These are phyloP conservation scores for Pocillopora grandis DNA, from an alignment of 92 coral and sea anemone genomes.

Conservation along the genomic window DNA sequence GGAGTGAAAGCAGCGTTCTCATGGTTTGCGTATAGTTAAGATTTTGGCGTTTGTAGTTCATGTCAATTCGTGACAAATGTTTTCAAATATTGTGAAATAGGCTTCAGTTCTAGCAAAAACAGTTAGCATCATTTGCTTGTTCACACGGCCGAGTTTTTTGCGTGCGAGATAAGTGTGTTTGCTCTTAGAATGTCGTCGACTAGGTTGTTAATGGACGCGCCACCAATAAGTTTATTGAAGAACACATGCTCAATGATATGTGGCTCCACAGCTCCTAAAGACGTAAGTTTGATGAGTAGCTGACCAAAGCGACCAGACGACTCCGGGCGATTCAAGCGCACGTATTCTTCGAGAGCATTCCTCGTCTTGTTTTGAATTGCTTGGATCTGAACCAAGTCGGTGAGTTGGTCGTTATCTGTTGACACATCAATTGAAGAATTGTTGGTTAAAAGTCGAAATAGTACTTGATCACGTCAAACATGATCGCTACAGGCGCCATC, in stretches of 20 bases:
- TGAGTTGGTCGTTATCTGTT: conserved; percentile 88
- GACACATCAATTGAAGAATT: background rate
- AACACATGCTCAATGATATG: conserved; percentile 86
- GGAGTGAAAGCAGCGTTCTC: too few species aligned
- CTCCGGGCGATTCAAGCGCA: conserved; percentile 66
- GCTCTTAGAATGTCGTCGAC: conserved; percentile 90
- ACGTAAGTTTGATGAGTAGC: conserved; percentile 75
- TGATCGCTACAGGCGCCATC: background rate
- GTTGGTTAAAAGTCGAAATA: conserved; percentile 8
- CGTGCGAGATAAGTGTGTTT: conserved; percentile 39
- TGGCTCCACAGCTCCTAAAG: conserved; percentile 81
- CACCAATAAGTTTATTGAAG: conserved; percentile 81
- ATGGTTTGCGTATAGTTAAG: too few species aligned
- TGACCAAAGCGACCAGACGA: conserved; percentile 88
- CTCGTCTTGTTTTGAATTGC: conserved; percentile 97
- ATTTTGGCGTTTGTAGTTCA: too few species aligned
- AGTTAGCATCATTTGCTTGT: background rate
- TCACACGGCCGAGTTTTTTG: background rate
- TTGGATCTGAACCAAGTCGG: conserved; percentile 91
- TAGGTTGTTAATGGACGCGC: conserved; percentile 80
- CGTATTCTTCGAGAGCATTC: conserved; percentile 93
- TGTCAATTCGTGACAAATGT: background rate
- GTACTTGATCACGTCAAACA: background rate
- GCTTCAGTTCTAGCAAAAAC: background rate
- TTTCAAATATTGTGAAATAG: background rate